Conservation (phyloP, 2,888 invertebrate genomes). For the Toxonevra muliebris region DNA sequence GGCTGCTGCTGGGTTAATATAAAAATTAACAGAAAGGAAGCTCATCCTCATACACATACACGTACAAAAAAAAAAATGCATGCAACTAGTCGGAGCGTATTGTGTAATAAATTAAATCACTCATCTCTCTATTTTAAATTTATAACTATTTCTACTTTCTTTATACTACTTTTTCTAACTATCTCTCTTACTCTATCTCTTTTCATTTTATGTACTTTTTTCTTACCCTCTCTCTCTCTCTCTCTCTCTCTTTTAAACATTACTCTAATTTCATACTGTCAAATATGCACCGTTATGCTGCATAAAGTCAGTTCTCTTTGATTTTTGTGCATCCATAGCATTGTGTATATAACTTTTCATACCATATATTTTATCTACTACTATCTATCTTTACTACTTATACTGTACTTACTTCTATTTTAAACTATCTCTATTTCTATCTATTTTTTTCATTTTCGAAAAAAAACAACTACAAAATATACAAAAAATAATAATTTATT, state of each 20-base stretch:
- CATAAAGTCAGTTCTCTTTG: too few relatives aligned
- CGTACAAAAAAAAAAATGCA: conserved; percentile 49
- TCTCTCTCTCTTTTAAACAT: conserved; percentile 31
- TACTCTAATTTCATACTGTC: conserved; percentile 29
- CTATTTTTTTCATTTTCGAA: conserved; percentile 34
- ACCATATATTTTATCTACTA: conserved; percentile 4
- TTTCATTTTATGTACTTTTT: conserved; percentile 21
- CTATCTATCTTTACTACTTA: not conserved
- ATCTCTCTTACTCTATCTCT: conserved; percentile 12
- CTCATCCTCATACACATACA: too few relatives aligned
- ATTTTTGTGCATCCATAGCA: too few relatives aligned
- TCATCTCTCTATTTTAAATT: conserved; percentile 21
- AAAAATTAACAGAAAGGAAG: too few relatives aligned
- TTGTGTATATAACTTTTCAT: too few relatives aligned
- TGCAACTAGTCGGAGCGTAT: conserved; percentile 57
- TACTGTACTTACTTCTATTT: not conserved
- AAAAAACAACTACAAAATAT: conserved; percentile 13
- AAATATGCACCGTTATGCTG: not conserved
- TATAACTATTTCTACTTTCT: conserved; percentile 15
- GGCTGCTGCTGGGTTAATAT: too few relatives aligned
- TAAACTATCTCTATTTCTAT: conserved; percentile 14
- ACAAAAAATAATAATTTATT: too few relatives aligned
- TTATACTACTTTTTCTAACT: conserved; percentile 8
- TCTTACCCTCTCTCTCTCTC: conserved; percentile 37
- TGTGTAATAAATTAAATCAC: conserved; percentile 48